Percentiles rank a stretch among this genome's conserved stretches.
Conservation (phyloP, 1,140 invertebrate species). For the Macrostomum lignano region DNA sequence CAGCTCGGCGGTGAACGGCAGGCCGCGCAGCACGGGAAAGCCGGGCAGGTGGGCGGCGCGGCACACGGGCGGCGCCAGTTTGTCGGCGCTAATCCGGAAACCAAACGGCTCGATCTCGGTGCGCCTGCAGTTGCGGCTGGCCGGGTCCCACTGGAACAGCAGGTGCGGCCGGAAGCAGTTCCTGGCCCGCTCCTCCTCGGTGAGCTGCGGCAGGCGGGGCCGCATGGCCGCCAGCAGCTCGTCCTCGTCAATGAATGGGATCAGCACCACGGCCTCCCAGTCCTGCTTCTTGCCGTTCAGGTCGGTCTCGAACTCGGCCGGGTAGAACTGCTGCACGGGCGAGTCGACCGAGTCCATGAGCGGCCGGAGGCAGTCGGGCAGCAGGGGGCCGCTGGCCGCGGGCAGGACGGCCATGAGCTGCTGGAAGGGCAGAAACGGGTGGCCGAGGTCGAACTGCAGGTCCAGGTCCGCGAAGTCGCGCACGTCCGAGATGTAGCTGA, state of each 20-base stretch:
- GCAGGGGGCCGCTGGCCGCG: constrained; percentile 39
- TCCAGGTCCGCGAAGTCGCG: constrained; percentile 37
- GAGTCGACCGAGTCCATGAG: constrained; percentile 53
- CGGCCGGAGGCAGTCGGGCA: constrained; percentile 34
- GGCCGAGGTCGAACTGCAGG: constrained; percentile 44
- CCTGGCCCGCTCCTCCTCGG: constrained; percentile 39
- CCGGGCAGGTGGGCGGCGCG: constrained; percentile 31
- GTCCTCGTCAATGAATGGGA: too few species aligned
- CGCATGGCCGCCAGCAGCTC: constrained; percentile 46
- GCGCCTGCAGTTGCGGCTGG: constrained; percentile 1
- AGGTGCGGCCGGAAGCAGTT: constrained; percentile 60
- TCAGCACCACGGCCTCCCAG: constrained; percentile 85
- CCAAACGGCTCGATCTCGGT: constrained; percentile 3
- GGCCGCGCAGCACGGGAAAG: constrained; percentile 58
- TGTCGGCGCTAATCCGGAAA: neutral
- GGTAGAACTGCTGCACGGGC: constrained; percentile 62
- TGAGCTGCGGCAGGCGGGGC: constrained; percentile 37
- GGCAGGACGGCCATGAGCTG: constrained; percentile 72
- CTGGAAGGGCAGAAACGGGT: constrained; percentile 71
- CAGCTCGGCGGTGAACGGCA: constrained; percentile 41
- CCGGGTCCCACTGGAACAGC: constrained; percentile 34
- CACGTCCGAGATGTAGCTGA: too few species aligned
- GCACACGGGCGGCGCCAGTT: neutral
- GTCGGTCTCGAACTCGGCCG: constrained; percentile 47
- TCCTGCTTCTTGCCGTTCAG: constrained; percentile 66